Evolutionary conservation across 2,888 invertebrate genomes (phyloP).

Genomic region (Plebejus melissa): DNA sequence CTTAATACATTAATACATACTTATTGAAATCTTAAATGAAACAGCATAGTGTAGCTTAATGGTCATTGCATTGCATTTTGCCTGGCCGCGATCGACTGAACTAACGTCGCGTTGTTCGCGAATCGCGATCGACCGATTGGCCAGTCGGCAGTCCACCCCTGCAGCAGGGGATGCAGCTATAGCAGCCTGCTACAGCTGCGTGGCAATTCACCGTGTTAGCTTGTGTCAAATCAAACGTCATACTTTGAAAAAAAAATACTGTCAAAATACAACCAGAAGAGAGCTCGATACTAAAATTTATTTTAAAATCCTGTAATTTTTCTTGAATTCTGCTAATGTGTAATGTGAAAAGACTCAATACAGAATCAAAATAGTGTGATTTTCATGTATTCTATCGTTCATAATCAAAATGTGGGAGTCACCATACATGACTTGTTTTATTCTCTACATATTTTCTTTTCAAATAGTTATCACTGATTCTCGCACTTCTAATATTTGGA

Average conservation of each 20-base stretch:
- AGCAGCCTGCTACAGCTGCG: too few relatives aligned
- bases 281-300: conserved; percentile 43
- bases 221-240: background rate
- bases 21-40: too few relatives aligned
- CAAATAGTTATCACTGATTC: conserved; percentile 87
- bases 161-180: too few relatives aligned
- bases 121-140: too few relatives aligned
- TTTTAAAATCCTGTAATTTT: conserved; percentile 49
- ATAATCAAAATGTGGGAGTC: conserved; percentile 75
- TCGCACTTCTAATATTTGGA: conserved; percentile 90
- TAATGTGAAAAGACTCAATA: conserved; percentile 47
- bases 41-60: too few relatives aligned
- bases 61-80: too few relatives aligned
- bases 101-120: too few relatives aligned
- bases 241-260: conserved; percentile 25
- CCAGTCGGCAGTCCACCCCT: too few relatives aligned
- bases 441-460: conserved; percentile 84
- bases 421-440: conserved; percentile 80
- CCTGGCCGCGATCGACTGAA: too few relatives aligned
- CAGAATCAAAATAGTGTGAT: conserved; percentile 44
- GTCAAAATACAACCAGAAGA: conserved; percentile 50
- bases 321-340: conserved; percentile 47
- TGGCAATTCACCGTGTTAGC: background rate
- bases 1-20: too few relatives aligned
- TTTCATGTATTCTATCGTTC: conserved; percentile 57